A percentile compares a stretch with the other conserved stretches of the same genome.
Conservation (phyloP, 2,113 vertebrate species). For the Enhydra lutris region DNA sequence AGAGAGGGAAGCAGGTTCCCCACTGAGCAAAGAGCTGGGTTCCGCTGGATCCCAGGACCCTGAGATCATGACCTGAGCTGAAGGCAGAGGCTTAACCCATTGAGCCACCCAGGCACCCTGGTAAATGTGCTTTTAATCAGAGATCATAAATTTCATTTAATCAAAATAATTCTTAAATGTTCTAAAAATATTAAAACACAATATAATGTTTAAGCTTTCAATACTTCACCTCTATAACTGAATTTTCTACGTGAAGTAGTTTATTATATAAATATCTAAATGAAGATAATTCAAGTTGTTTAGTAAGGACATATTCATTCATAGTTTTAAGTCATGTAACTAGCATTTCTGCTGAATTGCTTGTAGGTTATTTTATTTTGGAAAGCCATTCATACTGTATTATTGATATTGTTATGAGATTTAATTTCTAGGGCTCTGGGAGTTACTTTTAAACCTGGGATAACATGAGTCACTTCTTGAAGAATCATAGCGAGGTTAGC, state of each 20-base stretch:
- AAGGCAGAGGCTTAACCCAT: too few species aligned
- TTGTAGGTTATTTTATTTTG: not conserved
- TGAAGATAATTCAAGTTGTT: not conserved
- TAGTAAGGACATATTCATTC: not conserved
- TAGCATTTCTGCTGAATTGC: not conserved
- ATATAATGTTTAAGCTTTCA: not conserved
- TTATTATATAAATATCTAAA: not conserved
- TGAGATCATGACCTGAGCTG: too few species aligned
- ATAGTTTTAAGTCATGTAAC: not conserved
- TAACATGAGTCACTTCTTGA: not conserved
- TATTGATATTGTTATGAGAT: not conserved
- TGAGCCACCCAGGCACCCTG: too few species aligned
- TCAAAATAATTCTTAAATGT: conserved; percentile 16
- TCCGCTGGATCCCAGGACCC: too few species aligned
- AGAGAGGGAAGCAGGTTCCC: too few species aligned
- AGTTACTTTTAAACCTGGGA: not conserved
- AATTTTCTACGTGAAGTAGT: not conserved
- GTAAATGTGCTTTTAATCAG: not conserved
- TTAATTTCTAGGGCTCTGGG: not conserved
- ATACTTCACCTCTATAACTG: not conserved
- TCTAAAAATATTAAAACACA: not conserved
- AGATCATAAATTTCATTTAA: not conserved
- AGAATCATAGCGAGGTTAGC: not conserved
- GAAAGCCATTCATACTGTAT: not conserved
- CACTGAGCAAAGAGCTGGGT: too few species aligned